Evolutionary conservation across 2,888 invertebrate genomes (phyloP), one percentile per base, ranked within the genome.

Genomic region (Phytoseiulus persimilis): DNA sequence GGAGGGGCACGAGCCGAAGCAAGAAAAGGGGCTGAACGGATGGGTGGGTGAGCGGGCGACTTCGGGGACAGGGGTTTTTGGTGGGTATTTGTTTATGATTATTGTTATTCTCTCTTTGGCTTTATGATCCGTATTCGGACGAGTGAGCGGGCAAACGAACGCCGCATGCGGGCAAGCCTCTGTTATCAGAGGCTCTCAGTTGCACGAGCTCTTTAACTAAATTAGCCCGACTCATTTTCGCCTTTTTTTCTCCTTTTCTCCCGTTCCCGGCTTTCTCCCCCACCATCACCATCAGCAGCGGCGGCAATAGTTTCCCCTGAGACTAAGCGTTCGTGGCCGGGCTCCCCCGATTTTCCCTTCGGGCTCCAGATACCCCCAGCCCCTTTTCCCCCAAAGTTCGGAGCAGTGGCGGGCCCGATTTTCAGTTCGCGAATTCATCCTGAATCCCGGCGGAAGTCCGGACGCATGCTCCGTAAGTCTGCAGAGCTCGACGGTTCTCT

Each of bases 31-130:
- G 65, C 2, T 65, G 65, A 1, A 18, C 28, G 65, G 65, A 28
- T 46, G 46, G 46, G 46, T 14, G 46, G 14, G 46, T 14, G 46
- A 46, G 46, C 46, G 46, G 14, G 65, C 65, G 65, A 65, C 65
- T 65, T 65, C 65, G 65, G 65, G 65, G 65, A 65, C 65, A 65
- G 65, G 65, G 65, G 65, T 65, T 65, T 65, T 65, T 65, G 65
- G 65, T 65, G 65, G 65, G 87, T 87, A 87, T 87, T 87, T 87
- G 87, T 87, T 87, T 87, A 87, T 87, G 87, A 87, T 87, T 87
- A 87, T 87, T 87, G 87, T 87, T 87, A 87, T 87, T 87, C 45
- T 87, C 87, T 87, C 87, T 87, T 87, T 87, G 87, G 87, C 87
- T 87, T 87, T 87, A 87, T 87, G 87, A 87, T 39, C 39, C 87